Evolutionary conservation across 2,797 vertebrate species (phyloP).

Genomic region (Syngnathus acus): DNA sequence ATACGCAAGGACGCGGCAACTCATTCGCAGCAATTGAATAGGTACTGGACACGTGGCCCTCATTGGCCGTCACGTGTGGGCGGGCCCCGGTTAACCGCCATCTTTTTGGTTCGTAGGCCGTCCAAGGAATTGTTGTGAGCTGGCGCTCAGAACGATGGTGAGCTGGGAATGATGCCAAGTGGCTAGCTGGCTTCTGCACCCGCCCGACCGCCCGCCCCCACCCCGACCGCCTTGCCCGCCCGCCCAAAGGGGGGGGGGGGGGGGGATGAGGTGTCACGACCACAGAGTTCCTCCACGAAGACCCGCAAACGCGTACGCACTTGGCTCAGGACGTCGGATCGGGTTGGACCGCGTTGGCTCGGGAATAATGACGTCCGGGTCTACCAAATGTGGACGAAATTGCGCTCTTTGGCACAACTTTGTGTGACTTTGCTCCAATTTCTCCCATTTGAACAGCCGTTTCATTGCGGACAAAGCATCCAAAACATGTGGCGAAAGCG

Average conservation of each 20-base stretch:
- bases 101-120: slow-evolving; percentile 72
- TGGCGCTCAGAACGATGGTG: slow-evolving; percentile 76
- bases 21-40: too few species aligned
- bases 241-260: slow-evolving; percentile 17
- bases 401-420: too few species aligned
- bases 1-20: too few species aligned
- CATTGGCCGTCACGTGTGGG: slow-evolving; percentile 13
- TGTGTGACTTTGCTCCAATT: too few species aligned
- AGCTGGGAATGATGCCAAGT: slow-evolving; percentile 64
- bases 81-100: slow-evolving; percentile 49
- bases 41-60: too few species aligned
- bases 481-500: too few species aligned
- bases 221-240: slow-evolving; percentile 16
- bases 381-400: too few species aligned
- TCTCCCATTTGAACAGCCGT: too few species aligned
- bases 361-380: too few species aligned
- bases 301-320: neutral
- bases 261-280: slow-evolving; percentile 25
- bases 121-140: slow-evolving; percentile 71
- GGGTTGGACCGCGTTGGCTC: too few species aligned
- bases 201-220: neutral
- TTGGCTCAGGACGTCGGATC: too few species aligned
- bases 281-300: slow-evolving; percentile 16
- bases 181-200: slow-evolving; percentile 38
- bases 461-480: too few species aligned